A percentile compares a stretch with the other conserved stretches of the same genome.
These are phyloP conservation scores for Rhea americana DNA, from an alignment of 2,113 vertebrate species.

Conservation along the genomic window DNA sequence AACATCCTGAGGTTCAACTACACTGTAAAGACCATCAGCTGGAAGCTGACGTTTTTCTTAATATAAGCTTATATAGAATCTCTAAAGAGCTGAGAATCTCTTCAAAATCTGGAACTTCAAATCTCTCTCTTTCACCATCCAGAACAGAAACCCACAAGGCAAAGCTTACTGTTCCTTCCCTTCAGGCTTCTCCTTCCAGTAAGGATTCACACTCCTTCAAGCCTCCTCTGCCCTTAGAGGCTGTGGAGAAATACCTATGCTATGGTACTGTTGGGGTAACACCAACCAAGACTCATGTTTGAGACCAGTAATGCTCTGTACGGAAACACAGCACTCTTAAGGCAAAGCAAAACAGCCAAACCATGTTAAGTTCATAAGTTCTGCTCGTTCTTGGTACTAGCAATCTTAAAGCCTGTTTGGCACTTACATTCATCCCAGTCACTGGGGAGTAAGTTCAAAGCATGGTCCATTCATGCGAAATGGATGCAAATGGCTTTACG, in stretches of 20 bases:
- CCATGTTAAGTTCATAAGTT: background rate
- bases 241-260: background rate
- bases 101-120: background rate
- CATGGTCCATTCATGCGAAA: background rate
- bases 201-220: background rate
- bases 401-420: background rate
- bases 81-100: background rate
- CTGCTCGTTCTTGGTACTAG: background rate
- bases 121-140: background rate
- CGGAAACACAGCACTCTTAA: background rate
- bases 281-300: background rate
- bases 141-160: background rate
- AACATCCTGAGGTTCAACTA: background rate
- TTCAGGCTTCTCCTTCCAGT: background rate
- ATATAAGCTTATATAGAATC: background rate
- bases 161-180: background rate
- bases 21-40: background rate
- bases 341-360: background rate
- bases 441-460: background rate
- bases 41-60: background rate
- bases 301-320: background rate
- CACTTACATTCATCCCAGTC: background rate
- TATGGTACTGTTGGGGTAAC: background rate
- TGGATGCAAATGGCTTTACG: background rate
- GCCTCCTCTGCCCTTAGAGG: background rate